A percentile compares a stretch with the other conserved stretches of the same genome.
Conservation (phyloP, 2,888 invertebrate genomes). For the Thera britannica region DNA sequence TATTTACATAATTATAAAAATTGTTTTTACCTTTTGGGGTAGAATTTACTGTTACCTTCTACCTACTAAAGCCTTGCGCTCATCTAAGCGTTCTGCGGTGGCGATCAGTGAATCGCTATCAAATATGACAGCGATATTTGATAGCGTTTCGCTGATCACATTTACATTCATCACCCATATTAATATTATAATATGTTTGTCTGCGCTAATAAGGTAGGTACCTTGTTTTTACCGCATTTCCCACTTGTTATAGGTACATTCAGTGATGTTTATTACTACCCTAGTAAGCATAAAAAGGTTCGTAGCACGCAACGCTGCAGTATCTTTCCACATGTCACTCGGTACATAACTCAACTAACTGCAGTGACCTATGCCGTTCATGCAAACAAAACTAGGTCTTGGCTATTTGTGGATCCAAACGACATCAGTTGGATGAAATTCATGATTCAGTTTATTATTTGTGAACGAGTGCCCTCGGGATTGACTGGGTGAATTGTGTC, state of each 20-base stretch:
- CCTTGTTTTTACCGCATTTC: not conserved
- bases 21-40: slow-evolving; percentile 16
- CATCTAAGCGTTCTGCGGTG: no score
- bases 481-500: not conserved
- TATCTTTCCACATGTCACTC: slow-evolving; percentile 56
- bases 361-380: slow-evolving; percentile 60
- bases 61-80: no score
- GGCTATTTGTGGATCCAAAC: slow-evolving; percentile 57
- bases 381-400: slow-evolving; percentile 61
- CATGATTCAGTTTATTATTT: slow-evolving; percentile 33
- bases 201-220: no score
- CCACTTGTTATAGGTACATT: not conserved
- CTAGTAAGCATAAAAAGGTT: slow-evolving; percentile 27
- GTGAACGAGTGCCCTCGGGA: slow-evolving; percentile 12
- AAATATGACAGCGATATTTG: no score
- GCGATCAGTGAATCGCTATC: no score
- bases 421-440: slow-evolving; percentile 51
- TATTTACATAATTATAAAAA: no score
- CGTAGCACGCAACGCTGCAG: slow-evolving; percentile 59
- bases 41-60: not conserved
- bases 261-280: not conserved
- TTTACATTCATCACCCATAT: no score
- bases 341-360: slow-evolving; percentile 49
- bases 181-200: no score
- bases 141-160: no score